Conservation (phyloP, 2,888 invertebrate genomes). For the Unio delphinus region DNA sequence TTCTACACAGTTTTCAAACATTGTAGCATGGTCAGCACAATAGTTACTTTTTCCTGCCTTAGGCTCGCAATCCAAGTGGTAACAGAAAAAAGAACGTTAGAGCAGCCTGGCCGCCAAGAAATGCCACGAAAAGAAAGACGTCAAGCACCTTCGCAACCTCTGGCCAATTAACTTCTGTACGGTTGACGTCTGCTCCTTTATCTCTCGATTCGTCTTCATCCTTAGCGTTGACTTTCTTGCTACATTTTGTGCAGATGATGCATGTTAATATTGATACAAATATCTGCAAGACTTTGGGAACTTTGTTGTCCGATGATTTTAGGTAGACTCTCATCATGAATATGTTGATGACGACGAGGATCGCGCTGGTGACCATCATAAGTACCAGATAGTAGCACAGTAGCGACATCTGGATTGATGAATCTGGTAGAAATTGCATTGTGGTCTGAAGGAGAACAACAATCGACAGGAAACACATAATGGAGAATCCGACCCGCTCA, state of each 20-base stretch:
- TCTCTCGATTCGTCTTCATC: too few species aligned
- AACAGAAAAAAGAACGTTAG: constrained; percentile 25
- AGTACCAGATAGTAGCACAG: constrained; percentile 31
- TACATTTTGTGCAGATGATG: too few species aligned
- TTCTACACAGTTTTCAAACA: too few species aligned
- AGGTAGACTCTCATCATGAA: constrained; percentile 27
- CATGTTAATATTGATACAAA: too few species aligned
- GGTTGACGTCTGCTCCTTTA: too few species aligned
- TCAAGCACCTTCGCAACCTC: constrained; percentile 22
- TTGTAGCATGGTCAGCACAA: too few species aligned
- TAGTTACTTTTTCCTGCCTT: too few species aligned
- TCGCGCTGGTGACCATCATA: constrained; percentile 33
- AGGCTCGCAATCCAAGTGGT: constrained; percentile 12
- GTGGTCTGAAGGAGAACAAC: constrained; percentile 34
- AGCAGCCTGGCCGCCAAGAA: constrained; percentile 21
- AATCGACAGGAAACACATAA: constrained; percentile 39
- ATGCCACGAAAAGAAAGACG: constrained; percentile 27
- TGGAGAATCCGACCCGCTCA: constrained; percentile 29
- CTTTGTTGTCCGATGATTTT: constrained; percentile 1
- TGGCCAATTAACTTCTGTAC: constrained; percentile 22
- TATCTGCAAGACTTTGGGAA: too few species aligned
- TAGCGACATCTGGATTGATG: constrained; percentile 29
- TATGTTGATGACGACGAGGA: constrained; percentile 26
- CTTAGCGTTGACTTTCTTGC: too few species aligned
- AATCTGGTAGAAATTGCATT: constrained; percentile 33